phyloP scores from a whole-genome alignment of 2,888 invertebrate species.

The Orthosia cruda region DNA sequence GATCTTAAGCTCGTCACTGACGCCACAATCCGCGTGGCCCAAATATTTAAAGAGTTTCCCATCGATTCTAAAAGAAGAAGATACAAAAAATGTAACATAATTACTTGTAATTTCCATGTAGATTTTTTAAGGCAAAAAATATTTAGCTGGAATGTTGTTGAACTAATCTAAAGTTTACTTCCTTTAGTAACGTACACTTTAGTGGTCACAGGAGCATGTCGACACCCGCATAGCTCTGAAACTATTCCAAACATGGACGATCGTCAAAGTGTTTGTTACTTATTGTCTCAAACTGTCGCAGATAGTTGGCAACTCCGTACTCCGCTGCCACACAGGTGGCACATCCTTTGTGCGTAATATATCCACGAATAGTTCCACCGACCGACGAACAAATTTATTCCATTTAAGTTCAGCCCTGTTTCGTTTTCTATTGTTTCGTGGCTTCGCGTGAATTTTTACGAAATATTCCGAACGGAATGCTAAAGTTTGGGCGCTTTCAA shows the following conservation, averaged over 20 bases:
- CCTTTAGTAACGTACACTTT: constrained; percentile 2
- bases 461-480: constrained; percentile 57
- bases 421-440: constrained; percentile 38
- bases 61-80: too few relatives aligned
- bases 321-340: constrained; percentile 64
- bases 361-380: constrained; percentile 63
- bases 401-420: constrained; percentile 66
- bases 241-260: constrained; percentile 63
- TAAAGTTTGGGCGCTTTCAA: constrained; percentile 48
- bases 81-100: too few relatives aligned
- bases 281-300: constrained; percentile 60
- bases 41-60: too few relatives aligned
- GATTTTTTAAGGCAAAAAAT: not conserved
- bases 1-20: too few relatives aligned
- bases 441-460: constrained; percentile 55
- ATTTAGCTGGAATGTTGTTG: not conserved
- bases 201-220: constrained; percentile 22
- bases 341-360: constrained; percentile 66
- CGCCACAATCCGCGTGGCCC: too few relatives aligned
- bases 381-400: constrained; percentile 64
- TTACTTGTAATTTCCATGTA: too few relatives aligned
- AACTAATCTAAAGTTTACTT: constrained; percentile 28
- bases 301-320: constrained; percentile 65
- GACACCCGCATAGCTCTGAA: constrained; percentile 61
- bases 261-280: constrained; percentile 66